Conservation (phyloP, 2,888 invertebrate species). For the Palloptera scutellata region DNA sequence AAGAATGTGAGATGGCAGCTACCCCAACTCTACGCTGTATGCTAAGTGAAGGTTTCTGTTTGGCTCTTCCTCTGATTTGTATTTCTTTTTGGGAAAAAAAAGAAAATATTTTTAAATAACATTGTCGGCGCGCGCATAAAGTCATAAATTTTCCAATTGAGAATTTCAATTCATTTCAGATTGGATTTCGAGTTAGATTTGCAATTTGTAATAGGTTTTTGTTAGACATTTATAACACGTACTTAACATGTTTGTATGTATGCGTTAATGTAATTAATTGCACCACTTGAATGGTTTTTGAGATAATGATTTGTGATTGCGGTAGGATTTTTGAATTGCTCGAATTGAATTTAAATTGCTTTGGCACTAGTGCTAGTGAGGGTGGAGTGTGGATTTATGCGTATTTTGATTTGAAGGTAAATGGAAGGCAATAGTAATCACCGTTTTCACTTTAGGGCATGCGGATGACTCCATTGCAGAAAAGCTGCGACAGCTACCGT, state of each 20-base stretch:
- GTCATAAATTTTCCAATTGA: conserved; percentile 22
- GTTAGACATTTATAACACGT: conserved; percentile 49
- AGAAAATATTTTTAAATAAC: conserved; percentile 2
- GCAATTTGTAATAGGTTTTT: conserved; percentile 20
- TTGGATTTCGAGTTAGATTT: too few species aligned
- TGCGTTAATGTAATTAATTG: conserved; percentile 51
- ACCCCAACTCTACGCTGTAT: background rate
- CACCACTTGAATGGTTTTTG: conserved; percentile 36
- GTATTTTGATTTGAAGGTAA: too few species aligned
- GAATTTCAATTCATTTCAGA: too few species aligned
- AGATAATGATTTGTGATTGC: conserved; percentile 28
- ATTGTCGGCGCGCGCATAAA: background rate
- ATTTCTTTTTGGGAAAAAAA: conserved; percentile 14
- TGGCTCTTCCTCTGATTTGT: conserved; percentile 11
- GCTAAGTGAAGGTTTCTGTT: too few species aligned
- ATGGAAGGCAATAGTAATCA: too few species aligned
- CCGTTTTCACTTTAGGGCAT: too few species aligned
- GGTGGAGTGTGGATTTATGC: too few species aligned
- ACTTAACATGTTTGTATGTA: conserved; percentile 38
- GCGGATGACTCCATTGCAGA: too few species aligned
- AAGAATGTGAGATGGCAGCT: conserved; percentile 1
- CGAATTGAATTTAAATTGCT: background rate
- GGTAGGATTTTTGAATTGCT: background rate
- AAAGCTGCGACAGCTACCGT: too few species aligned
- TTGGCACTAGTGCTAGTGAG: background rate